These are phyloP conservation scores for Yasuhikotakia modesta DNA, from an alignment of 2,797 vertebrate species.

Conservation along the genomic window DNA sequence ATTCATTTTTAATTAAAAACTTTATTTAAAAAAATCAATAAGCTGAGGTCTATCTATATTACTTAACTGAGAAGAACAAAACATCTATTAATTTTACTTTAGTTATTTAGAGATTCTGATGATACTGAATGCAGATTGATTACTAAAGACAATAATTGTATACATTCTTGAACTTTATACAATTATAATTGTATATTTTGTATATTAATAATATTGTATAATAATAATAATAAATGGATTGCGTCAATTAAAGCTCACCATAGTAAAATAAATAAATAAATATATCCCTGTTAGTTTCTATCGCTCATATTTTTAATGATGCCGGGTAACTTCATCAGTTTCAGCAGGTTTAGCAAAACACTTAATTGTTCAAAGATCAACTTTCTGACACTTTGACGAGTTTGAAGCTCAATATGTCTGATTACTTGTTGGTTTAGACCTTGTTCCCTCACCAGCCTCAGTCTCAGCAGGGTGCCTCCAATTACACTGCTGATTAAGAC, in stretches of 20 bases:
- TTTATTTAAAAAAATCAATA: too few species aligned
- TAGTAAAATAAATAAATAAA: slow-evolving; percentile 24
- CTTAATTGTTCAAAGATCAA: slow-evolving; percentile 54
- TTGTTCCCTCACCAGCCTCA: slow-evolving; percentile 58
- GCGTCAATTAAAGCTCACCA: not conserved
- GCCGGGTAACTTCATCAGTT: slow-evolving; percentile 48
- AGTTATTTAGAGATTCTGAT: not conserved
- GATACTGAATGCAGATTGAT: not conserved
- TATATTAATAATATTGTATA: too few species aligned
- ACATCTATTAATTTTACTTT: slow-evolving; percentile 13
- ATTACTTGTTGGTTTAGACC: slow-evolving; percentile 56
- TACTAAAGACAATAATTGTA: not conserved
- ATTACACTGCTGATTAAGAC: slow-evolving; percentile 86
- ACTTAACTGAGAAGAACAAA: not conserved
- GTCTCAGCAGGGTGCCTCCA: slow-evolving; percentile 81
- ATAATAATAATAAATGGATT: not conserved
- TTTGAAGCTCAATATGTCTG: slow-evolving; percentile 57
- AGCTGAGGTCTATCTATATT: too few species aligned
- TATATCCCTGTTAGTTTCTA: slow-evolving; percentile 17
- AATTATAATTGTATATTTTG: too few species aligned
- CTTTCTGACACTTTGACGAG: slow-evolving; percentile 44
- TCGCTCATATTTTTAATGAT: slow-evolving; percentile 58
- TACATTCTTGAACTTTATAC: not conserved
- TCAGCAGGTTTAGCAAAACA: slow-evolving; percentile 51
- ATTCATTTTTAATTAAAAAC: too few species aligned